These are phyloP conservation scores for Drosophila ironensis DNA, from an alignment of 1,140 invertebrate species.

Conservation along the genomic window DNA sequence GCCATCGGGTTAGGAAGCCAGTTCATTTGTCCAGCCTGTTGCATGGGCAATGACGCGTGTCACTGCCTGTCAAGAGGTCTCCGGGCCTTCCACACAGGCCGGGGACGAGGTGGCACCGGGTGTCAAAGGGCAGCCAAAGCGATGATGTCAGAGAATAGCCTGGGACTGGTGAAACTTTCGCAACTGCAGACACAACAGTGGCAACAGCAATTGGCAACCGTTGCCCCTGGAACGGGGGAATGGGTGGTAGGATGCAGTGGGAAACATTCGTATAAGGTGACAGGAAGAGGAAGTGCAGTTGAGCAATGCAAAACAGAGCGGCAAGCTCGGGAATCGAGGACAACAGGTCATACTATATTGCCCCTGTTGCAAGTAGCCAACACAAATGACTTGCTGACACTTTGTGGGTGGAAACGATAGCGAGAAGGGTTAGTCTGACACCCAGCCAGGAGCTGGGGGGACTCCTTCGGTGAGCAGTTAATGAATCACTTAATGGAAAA, in stretches of 20 bases:
- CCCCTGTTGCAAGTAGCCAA: conserved; percentile 13
- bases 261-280: conserved; percentile 11
- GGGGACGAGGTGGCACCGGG: neutral
- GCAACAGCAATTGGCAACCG: conserved; percentile 39
- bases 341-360: conserved; percentile 41
- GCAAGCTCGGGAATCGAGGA: neutral
- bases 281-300: conserved; percentile 60
- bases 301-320: conserved; percentile 43
- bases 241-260: neutral
- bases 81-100: neutral
- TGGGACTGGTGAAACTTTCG: conserved; percentile 48
- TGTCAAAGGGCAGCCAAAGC: conserved; percentile 8
- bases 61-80: conserved; percentile 13
- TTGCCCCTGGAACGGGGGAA: neutral
- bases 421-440: neutral
- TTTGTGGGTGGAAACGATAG: neutral
- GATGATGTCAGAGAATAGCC: conserved; percentile 57
- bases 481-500: conserved; percentile 78
- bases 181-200: conserved; percentile 61
- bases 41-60: conserved; percentile 25
- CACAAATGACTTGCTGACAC: conserved; percentile 46
- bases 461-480: conserved; percentile 53
- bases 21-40: conserved; percentile 62
- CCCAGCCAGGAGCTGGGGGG: neutral
- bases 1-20: conserved; percentile 23